phyloP scores from a whole-genome alignment of 2,113 vertebrate genomes.

The Stegostoma tigrinum region DNA sequence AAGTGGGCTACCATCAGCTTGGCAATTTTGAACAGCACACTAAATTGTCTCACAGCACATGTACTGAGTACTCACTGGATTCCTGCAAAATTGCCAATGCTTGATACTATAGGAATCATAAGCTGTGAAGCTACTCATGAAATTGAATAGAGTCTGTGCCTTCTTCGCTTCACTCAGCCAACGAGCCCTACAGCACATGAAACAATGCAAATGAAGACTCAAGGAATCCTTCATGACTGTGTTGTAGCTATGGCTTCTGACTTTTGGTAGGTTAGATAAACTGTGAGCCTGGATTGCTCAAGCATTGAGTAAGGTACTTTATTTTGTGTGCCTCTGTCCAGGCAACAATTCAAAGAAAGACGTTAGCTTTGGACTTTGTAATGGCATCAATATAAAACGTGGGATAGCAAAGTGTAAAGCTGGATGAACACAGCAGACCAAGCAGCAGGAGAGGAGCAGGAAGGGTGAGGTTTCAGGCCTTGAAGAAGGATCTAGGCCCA shows the following conservation, averaged over 20 bases:
- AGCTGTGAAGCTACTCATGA: not conserved
- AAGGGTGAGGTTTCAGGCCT: too few relatives aligned
- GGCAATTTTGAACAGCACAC: not conserved
- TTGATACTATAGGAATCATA: not conserved
- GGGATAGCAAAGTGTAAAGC: too few relatives aligned
- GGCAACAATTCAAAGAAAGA: not conserved
- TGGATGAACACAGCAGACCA: too few relatives aligned
- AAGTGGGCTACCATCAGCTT: not conserved
- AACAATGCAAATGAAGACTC: constrained; percentile 25
- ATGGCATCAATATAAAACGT: not conserved
- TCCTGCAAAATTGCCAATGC: not conserved
- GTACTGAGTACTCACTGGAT: not conserved
- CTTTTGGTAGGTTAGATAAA: not conserved
- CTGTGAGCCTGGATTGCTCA: not conserved
- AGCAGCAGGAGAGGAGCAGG: too few relatives aligned
- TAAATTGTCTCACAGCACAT: not conserved
- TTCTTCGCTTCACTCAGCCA: not conserved
- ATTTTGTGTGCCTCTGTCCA: not conserved
- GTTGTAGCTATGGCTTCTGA: constrained; percentile 1
- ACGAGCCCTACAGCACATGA: not conserved
- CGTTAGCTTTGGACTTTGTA: not conserved
- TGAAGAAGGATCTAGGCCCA: too few relatives aligned
- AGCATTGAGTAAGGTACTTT: not conserved
- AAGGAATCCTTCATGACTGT: not conserved
- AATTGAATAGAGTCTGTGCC: not conserved